Evolutionary conservation across 2,113 vertebrate species (phyloP).

Genomic region (Taurulus bubalis): DNA sequence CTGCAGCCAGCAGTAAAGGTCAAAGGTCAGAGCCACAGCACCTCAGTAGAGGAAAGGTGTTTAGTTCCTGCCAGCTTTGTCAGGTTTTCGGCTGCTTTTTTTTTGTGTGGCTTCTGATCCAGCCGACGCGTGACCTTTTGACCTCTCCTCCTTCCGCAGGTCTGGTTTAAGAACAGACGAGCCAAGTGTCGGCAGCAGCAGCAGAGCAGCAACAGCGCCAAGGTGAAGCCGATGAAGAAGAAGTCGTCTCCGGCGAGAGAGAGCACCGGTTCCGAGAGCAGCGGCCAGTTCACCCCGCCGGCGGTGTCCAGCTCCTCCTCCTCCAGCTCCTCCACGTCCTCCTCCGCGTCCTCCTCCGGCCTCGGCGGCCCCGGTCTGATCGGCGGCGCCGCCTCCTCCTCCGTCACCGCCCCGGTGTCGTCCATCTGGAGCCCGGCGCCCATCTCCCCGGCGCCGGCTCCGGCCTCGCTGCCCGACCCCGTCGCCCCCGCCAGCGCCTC

Average conservation of each 20-base stretch:
- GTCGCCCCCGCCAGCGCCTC: conserved; percentile 87
- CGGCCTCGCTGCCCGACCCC: conserved; percentile 84
- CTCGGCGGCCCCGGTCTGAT: conserved; percentile 67
- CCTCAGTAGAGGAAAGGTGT: background rate
- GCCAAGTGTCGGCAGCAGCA: conserved; percentile 92
- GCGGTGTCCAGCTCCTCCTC: conserved; percentile 88
- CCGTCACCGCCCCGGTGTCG: conserved; percentile 87
- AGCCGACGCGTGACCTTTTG: conserved; percentile 13
- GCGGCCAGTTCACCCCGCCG: conserved; percentile 94
- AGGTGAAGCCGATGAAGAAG: conserved; percentile 93
- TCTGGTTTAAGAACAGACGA: conserved; percentile 96
- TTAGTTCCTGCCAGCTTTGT: background rate
- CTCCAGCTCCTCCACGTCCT: conserved; percentile 82
- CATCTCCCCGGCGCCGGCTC: conserved; percentile 90
- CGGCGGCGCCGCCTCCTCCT: conserved; percentile 81
- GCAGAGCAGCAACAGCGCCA: conserved; percentile 88
- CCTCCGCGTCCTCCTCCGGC: conserved; percentile 74
- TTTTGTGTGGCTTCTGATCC: background rate
- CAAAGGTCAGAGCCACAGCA: conserved; percentile 38
- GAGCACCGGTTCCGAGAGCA: conserved; percentile 94
- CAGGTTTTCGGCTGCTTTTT: background rate
- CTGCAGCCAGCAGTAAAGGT: conserved; percentile 21
- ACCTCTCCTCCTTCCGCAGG: conserved; percentile 79
- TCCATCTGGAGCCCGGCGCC: conserved; percentile 98
- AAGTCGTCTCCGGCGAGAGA: conserved; percentile 92